Base-by-base conservation (phyloP, 2,113 vertebrate species). In the Chaetops frenatus region DNA sequence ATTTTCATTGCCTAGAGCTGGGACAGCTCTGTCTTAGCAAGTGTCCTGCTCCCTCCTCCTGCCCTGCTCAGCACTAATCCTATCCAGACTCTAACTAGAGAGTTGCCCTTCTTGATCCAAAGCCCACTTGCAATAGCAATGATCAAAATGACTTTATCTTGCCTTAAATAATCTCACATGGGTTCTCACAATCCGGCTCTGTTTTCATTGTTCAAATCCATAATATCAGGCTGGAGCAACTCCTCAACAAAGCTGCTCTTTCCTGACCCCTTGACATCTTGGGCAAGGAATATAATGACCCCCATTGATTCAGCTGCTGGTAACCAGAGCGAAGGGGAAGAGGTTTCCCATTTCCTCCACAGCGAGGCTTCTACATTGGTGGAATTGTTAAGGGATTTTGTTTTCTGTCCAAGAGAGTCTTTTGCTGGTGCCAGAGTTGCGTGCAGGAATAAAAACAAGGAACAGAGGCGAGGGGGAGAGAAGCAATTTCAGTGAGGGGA, bases 161-260 rank as follows among this genome's bases (percentile, higher is more conserved):
- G 92, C 90, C 80, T 97, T 96, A 96, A 96, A 97, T 96, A 97
- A 96, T 96, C 95, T 97, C 96, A 96, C 83, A 96, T 96, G 93
- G 88, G 50, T 92, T 93, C 95, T 94, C 85, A 96, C 94, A 94
- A 90, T 90, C 70, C 57, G 0, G 24, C 88, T 96, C 93, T 96
- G 93, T 95, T 94, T 93, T 85, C 95, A 88, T 91, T 81, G 89
- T 84, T 95, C 94, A 62, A 76, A 96, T 94, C 88, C 82, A 64
- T 73, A 94, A 79, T 90, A 72, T 61, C 81, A 0, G 84, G 44
- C 90, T 84, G 90, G 64, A 94, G 84, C 61, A 71, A 76, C 62
- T 90, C 66, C 71, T 92, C 88, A 81, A 94, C 90, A 95, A 94
- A 96, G 94, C 93, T 94, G 91, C 90, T 97, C 93, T 87, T 85